A percentile compares a stretch with the other conserved stretches of the same genome.
phyloP scores from a whole-genome alignment of 1,140 invertebrate genomes.

The Gerris buenoi region DNA sequence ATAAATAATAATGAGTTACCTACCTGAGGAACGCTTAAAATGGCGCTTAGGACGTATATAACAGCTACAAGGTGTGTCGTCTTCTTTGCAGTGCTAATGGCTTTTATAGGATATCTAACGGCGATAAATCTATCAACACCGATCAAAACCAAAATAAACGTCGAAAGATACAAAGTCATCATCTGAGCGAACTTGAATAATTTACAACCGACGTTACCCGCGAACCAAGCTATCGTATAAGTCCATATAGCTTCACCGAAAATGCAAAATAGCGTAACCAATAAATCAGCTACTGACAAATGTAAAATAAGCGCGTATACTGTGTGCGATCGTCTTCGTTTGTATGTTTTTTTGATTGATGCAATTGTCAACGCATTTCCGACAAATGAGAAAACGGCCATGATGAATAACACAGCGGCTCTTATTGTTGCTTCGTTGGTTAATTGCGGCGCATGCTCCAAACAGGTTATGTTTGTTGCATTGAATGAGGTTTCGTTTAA shows the following conservation, averaged over 20 bases:
- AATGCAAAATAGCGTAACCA: slow-evolving; percentile 66
- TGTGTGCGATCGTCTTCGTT: slow-evolving; percentile 32
- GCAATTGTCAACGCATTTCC: slow-evolving; percentile 59
- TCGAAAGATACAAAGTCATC: slow-evolving; percentile 68
- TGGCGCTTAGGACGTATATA: slow-evolving; percentile 49
- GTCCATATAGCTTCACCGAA: slow-evolving; percentile 62
- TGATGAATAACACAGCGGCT: slow-evolving; percentile 43
- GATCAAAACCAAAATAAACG: slow-evolving; percentile 54
- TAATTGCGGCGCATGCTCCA: slow-evolving; percentile 45
- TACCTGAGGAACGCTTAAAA: slow-evolving; percentile 71
- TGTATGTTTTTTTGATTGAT: slow-evolving; percentile 39
- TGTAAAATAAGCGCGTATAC: slow-evolving; percentile 64
- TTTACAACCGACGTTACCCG: slow-evolving; percentile 58
- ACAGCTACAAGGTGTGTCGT: slow-evolving; percentile 43
- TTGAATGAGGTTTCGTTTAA: slow-evolving; percentile 13
- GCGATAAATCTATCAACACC: slow-evolving; percentile 65
- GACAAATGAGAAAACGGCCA: slow-evolving; percentile 53
- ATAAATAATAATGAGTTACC: slow-evolving; percentile 24
- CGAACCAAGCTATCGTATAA: slow-evolving; percentile 62
- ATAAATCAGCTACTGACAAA: slow-evolving; percentile 52
- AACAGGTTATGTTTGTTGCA: slow-evolving; percentile 25
- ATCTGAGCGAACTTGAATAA: slow-evolving; percentile 66
- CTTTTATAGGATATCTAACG: slow-evolving; percentile 63
- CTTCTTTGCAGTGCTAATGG: slow-evolving; percentile 46
- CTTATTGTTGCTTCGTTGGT: slow-evolving; percentile 40